Evolutionary conservation across 2,888 invertebrate genomes (phyloP).

Genomic region (Stenoptilia bipunctidactyla): DNA sequence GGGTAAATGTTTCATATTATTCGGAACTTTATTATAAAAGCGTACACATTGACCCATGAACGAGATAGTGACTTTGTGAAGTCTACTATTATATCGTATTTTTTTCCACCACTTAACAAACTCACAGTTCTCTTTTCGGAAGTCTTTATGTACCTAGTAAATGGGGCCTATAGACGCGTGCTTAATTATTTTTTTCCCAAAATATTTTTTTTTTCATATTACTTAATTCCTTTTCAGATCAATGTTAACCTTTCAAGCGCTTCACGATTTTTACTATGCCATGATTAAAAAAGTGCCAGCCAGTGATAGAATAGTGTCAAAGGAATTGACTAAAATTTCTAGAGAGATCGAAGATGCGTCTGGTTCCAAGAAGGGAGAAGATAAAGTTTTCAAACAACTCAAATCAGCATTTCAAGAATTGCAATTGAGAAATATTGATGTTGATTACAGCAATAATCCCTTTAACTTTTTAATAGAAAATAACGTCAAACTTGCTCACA

Average conservation of each 20-base stretch:
- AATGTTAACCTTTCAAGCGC: constrained; percentile 48
- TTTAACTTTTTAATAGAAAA: constrained; percentile 50
- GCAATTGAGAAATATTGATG: constrained; percentile 40
- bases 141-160: not conserved
- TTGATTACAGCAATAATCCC: constrained; percentile 54
- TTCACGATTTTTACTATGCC: constrained; percentile 55
- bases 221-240: constrained; percentile 35
- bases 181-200: not conserved
- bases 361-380: constrained; percentile 44
- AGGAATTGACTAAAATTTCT: constrained; percentile 45
- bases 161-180: not conserved
- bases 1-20: no score
- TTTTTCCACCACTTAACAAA: no score
- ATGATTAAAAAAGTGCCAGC: constrained; percentile 48
- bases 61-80: no score
- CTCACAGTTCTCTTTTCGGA: no score
- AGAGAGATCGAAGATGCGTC: constrained; percentile 41
- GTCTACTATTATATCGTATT: no score
- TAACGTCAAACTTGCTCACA: constrained; percentile 47
- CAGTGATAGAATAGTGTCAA: constrained; percentile 39
- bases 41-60: no score
- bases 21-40: no score
- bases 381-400: constrained; percentile 44
- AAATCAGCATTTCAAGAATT: constrained; percentile 43
- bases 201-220: not conserved